These are phyloP conservation scores for Lampris incognitus DNA, from an alignment of 2,113 vertebrate genomes.

Conservation along the genomic window DNA sequence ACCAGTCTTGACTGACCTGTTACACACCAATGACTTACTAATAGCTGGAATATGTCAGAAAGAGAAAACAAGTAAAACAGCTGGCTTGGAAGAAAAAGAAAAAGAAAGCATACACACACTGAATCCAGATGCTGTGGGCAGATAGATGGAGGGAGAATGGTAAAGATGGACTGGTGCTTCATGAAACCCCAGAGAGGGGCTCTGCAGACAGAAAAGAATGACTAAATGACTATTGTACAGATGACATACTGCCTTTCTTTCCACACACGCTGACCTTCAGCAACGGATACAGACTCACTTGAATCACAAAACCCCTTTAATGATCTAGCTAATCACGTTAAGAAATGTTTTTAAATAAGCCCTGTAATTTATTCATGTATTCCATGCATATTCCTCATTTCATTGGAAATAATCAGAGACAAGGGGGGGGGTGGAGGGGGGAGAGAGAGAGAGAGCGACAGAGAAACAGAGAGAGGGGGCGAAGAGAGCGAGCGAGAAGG, in stretches of 20 bases:
- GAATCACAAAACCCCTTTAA: constrained; percentile 55
- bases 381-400: constrained; percentile 73
- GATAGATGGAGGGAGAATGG: no score
- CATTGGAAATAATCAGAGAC: constrained; percentile 76
- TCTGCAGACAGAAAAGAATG: constrained; percentile 14
- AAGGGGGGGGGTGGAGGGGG: constrained; percentile 42
- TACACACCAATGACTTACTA: constrained; percentile 25
- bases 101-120: no score
- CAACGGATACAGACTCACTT: constrained; percentile 46
- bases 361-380: constrained; percentile 77
- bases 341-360: constrained; percentile 67
- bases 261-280: constrained; percentile 65
- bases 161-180: no score
- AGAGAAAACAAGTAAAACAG: background rate
- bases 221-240: constrained; percentile 50
- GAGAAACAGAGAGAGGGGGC: constrained; percentile 1
- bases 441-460: constrained; percentile 3
- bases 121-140: no score
- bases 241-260: constrained; percentile 46
- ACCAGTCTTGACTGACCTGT: constrained; percentile 40
- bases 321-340: constrained; percentile 73
- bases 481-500: constrained; percentile 6
- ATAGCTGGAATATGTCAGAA: background rate
- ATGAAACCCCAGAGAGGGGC: no score
- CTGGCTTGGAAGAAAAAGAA: no score